Conservation (phyloP, 2,888 invertebrate genomes). For the Tethea ocularis region DNA sequence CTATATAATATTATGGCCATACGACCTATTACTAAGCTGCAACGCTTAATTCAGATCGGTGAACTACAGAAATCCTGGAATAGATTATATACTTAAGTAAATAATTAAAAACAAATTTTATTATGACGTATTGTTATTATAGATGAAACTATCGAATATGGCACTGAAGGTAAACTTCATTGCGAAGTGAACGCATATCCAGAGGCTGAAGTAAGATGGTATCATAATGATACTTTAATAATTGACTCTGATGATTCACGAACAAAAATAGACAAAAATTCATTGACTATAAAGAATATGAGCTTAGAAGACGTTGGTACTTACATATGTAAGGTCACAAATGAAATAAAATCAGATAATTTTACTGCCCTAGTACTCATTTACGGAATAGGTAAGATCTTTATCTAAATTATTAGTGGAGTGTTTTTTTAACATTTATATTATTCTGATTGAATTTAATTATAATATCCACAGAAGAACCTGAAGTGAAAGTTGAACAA, state of each 20-base stretch:
- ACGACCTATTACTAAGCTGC: too few species aligned
- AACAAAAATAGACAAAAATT: conserved; percentile 40
- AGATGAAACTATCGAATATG: conserved; percentile 64
- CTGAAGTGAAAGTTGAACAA: conserved; percentile 43
- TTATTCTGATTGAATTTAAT: neutral
- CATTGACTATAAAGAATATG: conserved; percentile 60
- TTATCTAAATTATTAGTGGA: conserved; percentile 3
- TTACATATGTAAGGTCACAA: conserved; percentile 57
- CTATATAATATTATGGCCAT: too few species aligned
- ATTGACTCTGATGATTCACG: conserved; percentile 42
- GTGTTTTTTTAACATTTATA: neutral
- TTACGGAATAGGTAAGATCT: conserved; percentile 61
- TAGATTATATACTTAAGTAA: too few species aligned
- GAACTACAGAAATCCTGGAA: too few species aligned
- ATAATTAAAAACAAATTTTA: too few species aligned
- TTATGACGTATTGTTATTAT: too few species aligned
- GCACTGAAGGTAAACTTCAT: conserved; percentile 48
- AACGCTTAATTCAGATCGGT: too few species aligned
- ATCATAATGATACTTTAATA: conserved; percentile 52
- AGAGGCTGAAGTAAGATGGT: conserved; percentile 60
- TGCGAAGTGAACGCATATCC: conserved; percentile 69
- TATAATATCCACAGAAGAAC: conserved; percentile 48
- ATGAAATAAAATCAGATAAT: conserved; percentile 39
- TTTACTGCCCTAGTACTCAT: conserved; percentile 49
- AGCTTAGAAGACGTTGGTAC: conserved; percentile 51